Conservation (phyloP, 2,888 invertebrate species). For the Drosophila subquinaria region DNA sequence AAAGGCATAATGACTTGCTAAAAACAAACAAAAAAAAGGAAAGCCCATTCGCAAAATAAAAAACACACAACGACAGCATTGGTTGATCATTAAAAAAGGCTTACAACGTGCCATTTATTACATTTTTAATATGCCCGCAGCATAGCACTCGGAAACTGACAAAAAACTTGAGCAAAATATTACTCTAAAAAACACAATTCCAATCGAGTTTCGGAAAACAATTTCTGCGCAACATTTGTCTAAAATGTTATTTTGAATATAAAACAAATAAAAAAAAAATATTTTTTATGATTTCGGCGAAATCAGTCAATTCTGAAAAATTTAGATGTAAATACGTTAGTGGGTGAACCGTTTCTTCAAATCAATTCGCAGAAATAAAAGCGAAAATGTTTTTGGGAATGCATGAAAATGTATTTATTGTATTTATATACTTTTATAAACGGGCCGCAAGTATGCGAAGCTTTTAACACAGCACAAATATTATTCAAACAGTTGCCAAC, state of each 20-base stretch:
- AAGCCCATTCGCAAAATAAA: slow-evolving; percentile 24
- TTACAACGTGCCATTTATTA: slow-evolving; percentile 66
- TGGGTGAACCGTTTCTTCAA: not conserved
- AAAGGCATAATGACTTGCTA: slow-evolving; percentile 70
- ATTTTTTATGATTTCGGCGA: too few species aligned
- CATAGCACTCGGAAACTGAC: slow-evolving; percentile 19
- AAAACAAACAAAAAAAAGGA: slow-evolving; percentile 36
- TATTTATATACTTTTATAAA: slow-evolving; percentile 15
- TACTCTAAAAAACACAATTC: slow-evolving; percentile 1
- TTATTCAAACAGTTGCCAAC: slow-evolving; percentile 41
- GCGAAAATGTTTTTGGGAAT: slow-evolving; percentile 9
- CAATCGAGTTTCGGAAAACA: slow-evolving; percentile 20
- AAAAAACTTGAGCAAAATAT: slow-evolving; percentile 28
- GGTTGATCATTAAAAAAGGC: slow-evolving; percentile 77
- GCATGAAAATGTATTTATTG: slow-evolving; percentile 1
- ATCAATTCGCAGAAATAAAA: not conserved
- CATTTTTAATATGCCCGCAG: slow-evolving; percentile 59
- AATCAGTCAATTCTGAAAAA: not conserved
- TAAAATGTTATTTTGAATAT: not conserved
- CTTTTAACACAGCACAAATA: slow-evolving; percentile 44
- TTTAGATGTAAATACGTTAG: not conserved
- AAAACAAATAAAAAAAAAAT: not conserved
- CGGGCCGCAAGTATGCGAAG: slow-evolving; percentile 39
- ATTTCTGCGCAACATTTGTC: not conserved
- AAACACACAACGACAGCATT: slow-evolving; percentile 21